These are phyloP conservation scores for Pachymerium ferrugineum DNA, from an alignment of 2,888 invertebrate genomes.

Conservation along the genomic window DNA sequence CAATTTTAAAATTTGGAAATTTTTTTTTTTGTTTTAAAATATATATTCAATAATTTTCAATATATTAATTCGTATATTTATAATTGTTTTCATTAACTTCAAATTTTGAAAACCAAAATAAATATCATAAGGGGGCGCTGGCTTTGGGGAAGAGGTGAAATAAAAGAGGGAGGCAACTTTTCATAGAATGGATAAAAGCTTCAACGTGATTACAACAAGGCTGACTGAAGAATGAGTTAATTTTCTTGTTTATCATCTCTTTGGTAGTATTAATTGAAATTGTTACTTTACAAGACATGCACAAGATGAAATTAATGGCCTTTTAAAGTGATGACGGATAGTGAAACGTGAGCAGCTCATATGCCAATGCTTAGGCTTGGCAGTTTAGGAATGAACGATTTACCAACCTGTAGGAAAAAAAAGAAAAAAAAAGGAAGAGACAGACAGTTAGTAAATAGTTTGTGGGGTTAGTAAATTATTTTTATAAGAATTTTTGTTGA, in stretches of 20 bases:
- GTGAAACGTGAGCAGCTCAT: conserved; percentile 33
- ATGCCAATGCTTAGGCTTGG: conserved; percentile 40
- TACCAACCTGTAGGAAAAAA: conserved; percentile 38
- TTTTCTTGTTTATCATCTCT: background rate
- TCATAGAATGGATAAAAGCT: too few relatives aligned
- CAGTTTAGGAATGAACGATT: conserved; percentile 41
- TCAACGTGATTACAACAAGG: background rate
- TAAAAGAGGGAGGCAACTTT: background rate
- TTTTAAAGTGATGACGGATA: background rate
- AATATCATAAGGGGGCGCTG: background rate
- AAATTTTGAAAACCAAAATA: background rate
- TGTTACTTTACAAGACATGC: conserved; percentile 3
- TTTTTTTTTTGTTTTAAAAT: background rate
- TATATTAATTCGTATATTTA: background rate
- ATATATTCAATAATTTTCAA: background rate
- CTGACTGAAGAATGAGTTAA: background rate
- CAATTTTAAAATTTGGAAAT: background rate
- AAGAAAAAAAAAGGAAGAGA: background rate
- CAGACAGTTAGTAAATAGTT: background rate
- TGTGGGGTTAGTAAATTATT: too few relatives aligned
- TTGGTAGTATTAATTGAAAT: background rate
- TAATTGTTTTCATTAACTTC: background rate
- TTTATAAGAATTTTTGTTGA: too few relatives aligned
- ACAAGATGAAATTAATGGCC: background rate
- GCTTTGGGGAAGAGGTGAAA: background rate